A percentile compares a stretch with the other conserved stretches of the same genome.
Conservation (phyloP, 2,113 vertebrate genomes). For the Chunga burmeisteri region DNA sequence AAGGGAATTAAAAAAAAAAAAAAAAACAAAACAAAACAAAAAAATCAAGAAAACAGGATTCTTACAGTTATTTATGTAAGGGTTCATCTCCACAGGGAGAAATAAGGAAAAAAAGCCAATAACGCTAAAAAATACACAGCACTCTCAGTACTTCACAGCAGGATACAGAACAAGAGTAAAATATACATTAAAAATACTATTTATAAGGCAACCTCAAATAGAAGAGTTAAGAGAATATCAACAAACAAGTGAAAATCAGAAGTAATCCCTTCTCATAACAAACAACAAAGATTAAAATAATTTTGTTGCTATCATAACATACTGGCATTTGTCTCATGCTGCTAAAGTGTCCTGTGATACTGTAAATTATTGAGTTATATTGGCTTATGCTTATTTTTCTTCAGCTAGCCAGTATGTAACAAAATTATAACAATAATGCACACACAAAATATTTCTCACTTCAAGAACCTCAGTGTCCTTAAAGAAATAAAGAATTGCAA, state of each 20-base stretch:
- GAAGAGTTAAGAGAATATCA: not conserved
- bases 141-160: slow-evolving; percentile 6
- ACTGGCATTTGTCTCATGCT: not conserved
- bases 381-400: not conserved
- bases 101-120: slow-evolving; percentile 43
- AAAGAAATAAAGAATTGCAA: not conserved
- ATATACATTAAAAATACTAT: slow-evolving; percentile 9
- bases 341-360: not conserved
- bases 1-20: not conserved
- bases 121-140: slow-evolving; percentile 28
- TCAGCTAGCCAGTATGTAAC: not conserved
- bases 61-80: slow-evolving; percentile 45
- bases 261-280: not conserved
- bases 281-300: slow-evolving; percentile 1
- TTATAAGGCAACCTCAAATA: not conserved
- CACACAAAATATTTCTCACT: not conserved
- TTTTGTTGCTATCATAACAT: not conserved
- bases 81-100: slow-evolving; percentile 6
- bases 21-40: not conserved
- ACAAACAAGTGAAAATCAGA: not conserved
- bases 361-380: not conserved
- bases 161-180: slow-evolving; percentile 20
- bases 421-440: not conserved
- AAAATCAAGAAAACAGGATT: not conserved
- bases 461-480: not conserved